Percentiles rank a stretch among this genome's conserved stretches.
Evolutionary conservation across 2,888 invertebrate species (phyloP).

Genomic region (Mythimna ferrago): DNA sequence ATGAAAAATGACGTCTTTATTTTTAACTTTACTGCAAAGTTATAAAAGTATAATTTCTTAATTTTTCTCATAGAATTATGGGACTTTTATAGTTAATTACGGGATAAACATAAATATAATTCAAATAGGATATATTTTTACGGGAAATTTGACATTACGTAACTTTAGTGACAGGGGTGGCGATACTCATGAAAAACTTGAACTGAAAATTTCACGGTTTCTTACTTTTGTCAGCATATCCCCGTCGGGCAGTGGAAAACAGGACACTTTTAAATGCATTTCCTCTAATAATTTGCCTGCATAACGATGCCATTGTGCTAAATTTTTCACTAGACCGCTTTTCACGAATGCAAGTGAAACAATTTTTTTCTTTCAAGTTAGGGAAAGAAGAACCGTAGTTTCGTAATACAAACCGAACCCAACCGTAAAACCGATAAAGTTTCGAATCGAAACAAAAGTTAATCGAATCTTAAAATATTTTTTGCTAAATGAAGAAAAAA

Average conservation of each 20-base stretch:
- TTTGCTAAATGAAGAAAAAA: too few species aligned
- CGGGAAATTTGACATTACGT: slow-evolving; percentile 87
- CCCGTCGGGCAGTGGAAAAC: slow-evolving; percentile 91
- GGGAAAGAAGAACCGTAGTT: slow-evolving; percentile 34
- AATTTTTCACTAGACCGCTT: slow-evolving; percentile 85
- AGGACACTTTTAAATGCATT: slow-evolving; percentile 92
- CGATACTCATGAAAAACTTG: slow-evolving; percentile 63
- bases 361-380: slow-evolving; percentile 66
- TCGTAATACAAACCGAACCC: background rate
- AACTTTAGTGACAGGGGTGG: slow-evolving; percentile 84
- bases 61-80: background rate
- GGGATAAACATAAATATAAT: background rate
- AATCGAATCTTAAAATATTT: background rate
- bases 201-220: slow-evolving; percentile 63
- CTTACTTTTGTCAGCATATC: slow-evolving; percentile 93
- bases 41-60: background rate
- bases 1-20: slow-evolving; percentile 52
- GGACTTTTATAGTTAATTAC: background rate
- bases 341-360: slow-evolving; percentile 85
- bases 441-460: background rate
- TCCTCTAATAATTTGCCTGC: slow-evolving; percentile 93
- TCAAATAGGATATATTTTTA: slow-evolving; percentile 39
- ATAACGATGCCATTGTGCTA: slow-evolving; percentile 94
- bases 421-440: slow-evolving; percentile 36
- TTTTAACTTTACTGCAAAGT: background rate